Evolutionary conservation across 1,140 invertebrate genomes (phyloP).

Genomic region (Meloidogyne chitwoodi): DNA sequence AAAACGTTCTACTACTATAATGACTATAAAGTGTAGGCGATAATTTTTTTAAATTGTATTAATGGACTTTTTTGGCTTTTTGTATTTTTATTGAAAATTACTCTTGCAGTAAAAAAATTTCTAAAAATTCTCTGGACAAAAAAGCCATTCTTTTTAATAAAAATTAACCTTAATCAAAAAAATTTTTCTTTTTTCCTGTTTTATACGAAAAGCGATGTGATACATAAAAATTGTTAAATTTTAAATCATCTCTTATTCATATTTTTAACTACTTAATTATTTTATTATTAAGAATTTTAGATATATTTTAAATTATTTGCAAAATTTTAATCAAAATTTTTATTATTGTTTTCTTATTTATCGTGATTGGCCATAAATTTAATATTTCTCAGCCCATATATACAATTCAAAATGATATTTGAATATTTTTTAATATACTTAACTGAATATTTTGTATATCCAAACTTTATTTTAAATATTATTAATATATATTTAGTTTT

Average conservation of each 20-base stretch:
- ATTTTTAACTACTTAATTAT: background rate
- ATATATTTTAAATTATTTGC: background rate
- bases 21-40: constrained; percentile 57
- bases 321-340: too few relatives aligned
- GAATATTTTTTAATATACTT: too few relatives aligned
- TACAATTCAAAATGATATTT: too few relatives aligned
- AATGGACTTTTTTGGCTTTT: background rate
- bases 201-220: constrained; percentile 12
- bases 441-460: too few relatives aligned
- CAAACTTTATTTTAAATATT: too few relatives aligned
- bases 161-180: background rate
- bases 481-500: too few relatives aligned
- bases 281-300: background rate
- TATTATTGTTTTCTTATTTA: too few relatives aligned
- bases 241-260: background rate
- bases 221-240: background rate
- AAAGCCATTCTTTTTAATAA: background rate
- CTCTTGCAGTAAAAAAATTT: background rate
- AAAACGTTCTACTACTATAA: constrained; percentile 57
- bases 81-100: background rate
- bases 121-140: background rate
- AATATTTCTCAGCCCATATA: too few relatives aligned
- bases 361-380: too few relatives aligned
- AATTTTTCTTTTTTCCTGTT: background rate
- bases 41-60: background rate